Conservation (phyloP, 1,140 invertebrate genomes). For the Conus ventricosus region DNA sequence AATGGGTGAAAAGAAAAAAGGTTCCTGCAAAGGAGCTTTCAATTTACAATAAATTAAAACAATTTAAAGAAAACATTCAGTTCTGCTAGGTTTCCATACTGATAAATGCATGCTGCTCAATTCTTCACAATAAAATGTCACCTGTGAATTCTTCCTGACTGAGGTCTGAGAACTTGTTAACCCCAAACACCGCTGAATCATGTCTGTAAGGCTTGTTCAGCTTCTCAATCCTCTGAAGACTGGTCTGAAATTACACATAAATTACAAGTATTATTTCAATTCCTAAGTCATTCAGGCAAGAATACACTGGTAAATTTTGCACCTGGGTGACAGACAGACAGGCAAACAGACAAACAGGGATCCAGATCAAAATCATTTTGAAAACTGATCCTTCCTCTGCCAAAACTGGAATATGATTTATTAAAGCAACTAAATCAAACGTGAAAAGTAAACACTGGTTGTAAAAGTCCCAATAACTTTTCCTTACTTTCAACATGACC, state of each 20-base stretch:
- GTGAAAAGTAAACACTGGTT: neutral
- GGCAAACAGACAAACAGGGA: too few relatives aligned
- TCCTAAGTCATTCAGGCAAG: neutral
- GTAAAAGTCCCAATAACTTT: neutral
- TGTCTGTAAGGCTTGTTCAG: conserved; percentile 79
- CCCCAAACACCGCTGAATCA: conserved; percentile 81
- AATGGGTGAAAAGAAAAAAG: too few relatives aligned
- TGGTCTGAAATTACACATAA: conserved; percentile 75
- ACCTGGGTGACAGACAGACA: too few relatives aligned
- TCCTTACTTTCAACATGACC: neutral
- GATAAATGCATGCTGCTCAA: too few relatives aligned
- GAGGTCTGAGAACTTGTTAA: conserved; percentile 86
- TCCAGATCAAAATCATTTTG: too few relatives aligned
- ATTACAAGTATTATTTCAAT: conserved; percentile 6
- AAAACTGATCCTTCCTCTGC: too few relatives aligned
- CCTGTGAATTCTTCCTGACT: conserved; percentile 82
- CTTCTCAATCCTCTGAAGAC: conserved; percentile 79
- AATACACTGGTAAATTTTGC: too few relatives aligned
- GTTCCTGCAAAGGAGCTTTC: too few relatives aligned
- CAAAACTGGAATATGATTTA: too few relatives aligned
- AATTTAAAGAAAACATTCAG: too few relatives aligned
- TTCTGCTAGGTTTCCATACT: too few relatives aligned
- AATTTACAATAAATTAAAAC: too few relatives aligned
- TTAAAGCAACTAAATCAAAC: neutral
- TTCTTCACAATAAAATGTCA: conserved; percentile 26